Percentiles rank a stretch among this genome's conserved stretches.
These are phyloP conservation scores for Elephantulus edwardii DNA, from an alignment of 2,113 vertebrate genomes.

Conservation along the genomic window DNA sequence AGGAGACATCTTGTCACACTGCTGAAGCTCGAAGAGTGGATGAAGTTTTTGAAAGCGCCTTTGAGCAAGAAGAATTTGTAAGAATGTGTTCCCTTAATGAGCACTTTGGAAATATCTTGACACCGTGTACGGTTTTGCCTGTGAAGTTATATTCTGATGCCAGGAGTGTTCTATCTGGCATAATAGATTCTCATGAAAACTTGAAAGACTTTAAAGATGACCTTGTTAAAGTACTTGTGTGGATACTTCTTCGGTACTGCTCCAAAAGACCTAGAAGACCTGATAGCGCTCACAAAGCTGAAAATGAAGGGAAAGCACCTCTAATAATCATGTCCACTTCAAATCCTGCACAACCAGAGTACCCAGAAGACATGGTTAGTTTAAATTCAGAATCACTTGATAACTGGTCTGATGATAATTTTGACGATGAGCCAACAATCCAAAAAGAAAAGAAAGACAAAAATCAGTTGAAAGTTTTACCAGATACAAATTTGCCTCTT, in stretches of 20 bases:
- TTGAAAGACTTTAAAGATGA: constrained; percentile 94
- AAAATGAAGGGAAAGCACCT: constrained; percentile 52
- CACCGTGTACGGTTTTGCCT: constrained; percentile 90
- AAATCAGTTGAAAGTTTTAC: constrained; percentile 68
- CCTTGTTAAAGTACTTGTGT: constrained; percentile 93
- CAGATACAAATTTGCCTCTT: constrained; percentile 85
- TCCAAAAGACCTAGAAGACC: constrained; percentile 78
- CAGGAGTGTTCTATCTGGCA: constrained; percentile 93
- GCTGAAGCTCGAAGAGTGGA: constrained; percentile 95
- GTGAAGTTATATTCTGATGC: constrained; percentile 94
- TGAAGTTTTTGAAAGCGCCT: constrained; percentile 94
- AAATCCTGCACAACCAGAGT: constrained; percentile 74
- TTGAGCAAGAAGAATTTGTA: constrained; percentile 87
- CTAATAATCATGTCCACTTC: constrained; percentile 47
- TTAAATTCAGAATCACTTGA: constrained; percentile 86
- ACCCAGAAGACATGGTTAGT: constrained; percentile 86
- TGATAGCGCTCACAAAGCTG: constrained; percentile 62
- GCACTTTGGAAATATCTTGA: constrained; percentile 94
- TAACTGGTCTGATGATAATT: constrained; percentile 95
- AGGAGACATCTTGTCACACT: constrained; percentile 98
- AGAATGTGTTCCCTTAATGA: constrained; percentile 89
- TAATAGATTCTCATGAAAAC: constrained; percentile 95
- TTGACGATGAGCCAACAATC: constrained; percentile 87
- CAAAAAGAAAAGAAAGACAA: constrained; percentile 86
- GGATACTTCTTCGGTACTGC: constrained; percentile 92